Evolutionary conservation across 2,113 vertebrate genomes (phyloP).

Genomic region (Himantopus leucocephalus): DNA sequence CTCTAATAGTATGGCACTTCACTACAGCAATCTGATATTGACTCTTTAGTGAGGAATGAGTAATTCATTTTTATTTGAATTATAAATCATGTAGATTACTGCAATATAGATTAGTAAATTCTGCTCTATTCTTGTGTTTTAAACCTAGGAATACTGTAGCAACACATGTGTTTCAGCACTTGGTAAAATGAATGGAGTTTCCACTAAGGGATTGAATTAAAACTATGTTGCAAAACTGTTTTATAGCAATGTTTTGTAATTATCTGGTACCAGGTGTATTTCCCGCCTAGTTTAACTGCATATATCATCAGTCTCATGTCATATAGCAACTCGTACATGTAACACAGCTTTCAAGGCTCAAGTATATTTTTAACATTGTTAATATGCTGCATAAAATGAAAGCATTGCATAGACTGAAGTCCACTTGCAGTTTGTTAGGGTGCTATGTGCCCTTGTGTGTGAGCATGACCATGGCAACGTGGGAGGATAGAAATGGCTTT

Average conservation of each 20-base stretch:
- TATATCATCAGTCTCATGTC: not conserved
- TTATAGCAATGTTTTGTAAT: not conserved
- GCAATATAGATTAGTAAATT: not conserved
- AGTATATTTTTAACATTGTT: not conserved
- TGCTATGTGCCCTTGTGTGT: not conserved
- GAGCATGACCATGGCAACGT: not conserved
- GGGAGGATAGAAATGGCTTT: not conserved
- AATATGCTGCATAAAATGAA: not conserved
- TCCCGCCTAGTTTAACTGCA: not conserved
- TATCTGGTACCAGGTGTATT: not conserved
- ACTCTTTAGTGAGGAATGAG: not conserved
- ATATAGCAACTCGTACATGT: not conserved
- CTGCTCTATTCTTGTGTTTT: not conserved
- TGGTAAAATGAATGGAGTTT: not conserved
- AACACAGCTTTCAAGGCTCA: not conserved
- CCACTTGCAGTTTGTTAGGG: accelerated
- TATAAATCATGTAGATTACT: constrained; percentile 10
- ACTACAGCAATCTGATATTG: not conserved
- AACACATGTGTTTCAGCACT: not conserved
- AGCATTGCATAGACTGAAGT: not conserved
- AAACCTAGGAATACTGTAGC: not conserved
- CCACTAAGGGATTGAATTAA: not conserved
- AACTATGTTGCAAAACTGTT: not conserved
- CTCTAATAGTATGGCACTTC: not conserved
- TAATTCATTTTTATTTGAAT: not conserved